Percentiles rank a stretch among this genome's conserved stretches.
Evolutionary conservation across 2,797 vertebrate genomes (phyloP).

Genomic region (Enteromius fasciolatus): DNA sequence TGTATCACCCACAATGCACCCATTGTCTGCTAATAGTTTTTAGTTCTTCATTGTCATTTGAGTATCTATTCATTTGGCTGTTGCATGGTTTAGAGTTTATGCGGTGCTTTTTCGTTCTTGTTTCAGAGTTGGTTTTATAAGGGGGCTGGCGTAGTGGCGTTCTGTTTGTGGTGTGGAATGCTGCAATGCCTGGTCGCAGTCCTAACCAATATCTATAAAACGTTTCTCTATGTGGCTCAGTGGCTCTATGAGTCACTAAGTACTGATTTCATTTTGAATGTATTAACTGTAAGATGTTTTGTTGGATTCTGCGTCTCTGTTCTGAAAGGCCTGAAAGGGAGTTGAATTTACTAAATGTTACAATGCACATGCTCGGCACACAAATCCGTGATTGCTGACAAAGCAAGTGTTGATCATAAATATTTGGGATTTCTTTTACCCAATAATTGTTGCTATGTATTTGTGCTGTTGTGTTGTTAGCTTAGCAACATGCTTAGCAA

Average conservation of each 20-base stretch:
- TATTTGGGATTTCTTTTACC: background rate
- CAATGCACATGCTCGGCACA: background rate
- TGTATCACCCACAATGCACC: background rate
- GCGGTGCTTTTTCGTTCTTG: constrained; percentile 20
- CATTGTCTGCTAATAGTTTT: constrained; percentile 4
- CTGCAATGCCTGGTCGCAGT: background rate
- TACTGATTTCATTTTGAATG: constrained; percentile 1
- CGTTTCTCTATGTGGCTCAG: background rate
- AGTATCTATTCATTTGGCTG: too few species aligned
- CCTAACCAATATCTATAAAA: constrained; percentile 34
- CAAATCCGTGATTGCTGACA: background rate
- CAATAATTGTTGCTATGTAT: background rate
- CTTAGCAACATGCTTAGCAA: background rate
- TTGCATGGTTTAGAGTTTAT: background rate
- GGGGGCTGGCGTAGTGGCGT: background rate
- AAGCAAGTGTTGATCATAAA: background rate
- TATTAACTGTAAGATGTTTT: background rate
- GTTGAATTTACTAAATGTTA: background rate
- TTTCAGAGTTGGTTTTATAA: constrained; percentile 17
- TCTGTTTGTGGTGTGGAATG: constrained; percentile 34
- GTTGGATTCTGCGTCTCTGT: background rate
- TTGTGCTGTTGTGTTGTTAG: background rate
- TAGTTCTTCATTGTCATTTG: background rate
- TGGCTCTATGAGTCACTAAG: constrained; percentile 9
- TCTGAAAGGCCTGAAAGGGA: background rate